Evolutionary conservation across 2,888 invertebrate species (phyloP).

Genomic region (Ditylenchus weischeri): DNA sequence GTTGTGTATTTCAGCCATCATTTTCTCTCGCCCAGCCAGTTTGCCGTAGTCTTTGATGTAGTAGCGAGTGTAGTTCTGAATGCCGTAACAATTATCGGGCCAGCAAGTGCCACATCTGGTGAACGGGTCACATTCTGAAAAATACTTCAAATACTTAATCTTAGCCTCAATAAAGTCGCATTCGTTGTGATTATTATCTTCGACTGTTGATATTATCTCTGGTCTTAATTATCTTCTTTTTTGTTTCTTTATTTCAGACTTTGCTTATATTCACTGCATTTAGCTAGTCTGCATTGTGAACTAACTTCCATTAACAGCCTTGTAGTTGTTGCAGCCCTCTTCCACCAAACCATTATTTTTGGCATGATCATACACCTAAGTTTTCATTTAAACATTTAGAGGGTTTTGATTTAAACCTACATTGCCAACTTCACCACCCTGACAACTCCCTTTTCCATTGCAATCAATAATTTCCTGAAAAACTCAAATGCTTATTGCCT

Average conservation of each 20-base stretch:
- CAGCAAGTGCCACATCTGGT: slow-evolving; percentile 62
- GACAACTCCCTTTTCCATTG: slow-evolving; percentile 61
- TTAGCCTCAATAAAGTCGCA: not conserved
- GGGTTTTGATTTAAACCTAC: slow-evolving; percentile 32
- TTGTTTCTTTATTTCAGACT: too few relatives aligned
- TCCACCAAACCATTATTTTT: slow-evolving; percentile 62
- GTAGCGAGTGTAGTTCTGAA: slow-evolving; percentile 61
- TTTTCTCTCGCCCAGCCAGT: slow-evolving; percentile 59
- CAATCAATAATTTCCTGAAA: slow-evolving; percentile 60
- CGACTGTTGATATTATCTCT: not conserved
- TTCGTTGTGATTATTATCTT: too few relatives aligned
- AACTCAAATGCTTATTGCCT: not conserved
- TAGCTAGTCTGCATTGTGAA: not conserved
- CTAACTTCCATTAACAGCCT: slow-evolving; percentile 62
- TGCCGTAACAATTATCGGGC: slow-evolving; percentile 59
- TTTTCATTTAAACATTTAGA: not conserved
- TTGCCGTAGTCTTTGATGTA: slow-evolving; percentile 61
- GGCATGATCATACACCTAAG: slow-evolving; percentile 60
- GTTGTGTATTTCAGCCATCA: slow-evolving; percentile 63
- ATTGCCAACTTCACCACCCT: slow-evolving; percentile 57
- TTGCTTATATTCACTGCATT: not conserved
- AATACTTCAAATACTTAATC: not conserved
- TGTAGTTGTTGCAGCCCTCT: slow-evolving; percentile 64
- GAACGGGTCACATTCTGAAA: slow-evolving; percentile 59
- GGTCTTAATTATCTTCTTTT: too few relatives aligned